A percentile compares a stretch with the other conserved stretches of the same genome.
Evolutionary conservation across 2,797 vertebrate species (phyloP).

Genomic region (Danio tinwini): DNA sequence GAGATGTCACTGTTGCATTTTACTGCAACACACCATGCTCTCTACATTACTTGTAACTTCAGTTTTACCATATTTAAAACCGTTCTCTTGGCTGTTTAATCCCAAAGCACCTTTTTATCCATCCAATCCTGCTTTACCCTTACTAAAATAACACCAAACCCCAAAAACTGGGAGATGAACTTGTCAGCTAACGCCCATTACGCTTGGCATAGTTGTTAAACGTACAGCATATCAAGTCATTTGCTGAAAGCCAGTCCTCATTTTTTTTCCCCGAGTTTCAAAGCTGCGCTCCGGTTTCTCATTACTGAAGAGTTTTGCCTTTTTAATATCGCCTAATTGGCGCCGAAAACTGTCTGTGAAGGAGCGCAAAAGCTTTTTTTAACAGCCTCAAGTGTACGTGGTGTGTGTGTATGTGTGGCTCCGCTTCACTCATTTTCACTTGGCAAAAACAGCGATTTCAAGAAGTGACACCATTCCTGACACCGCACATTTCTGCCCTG

Average conservation of each 20-base stretch:
- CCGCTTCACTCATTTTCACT: constrained; percentile 69
- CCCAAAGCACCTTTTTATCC: background rate
- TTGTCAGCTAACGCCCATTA: background rate
- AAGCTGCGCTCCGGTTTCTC: constrained; percentile 65
- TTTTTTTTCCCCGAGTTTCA: constrained; percentile 45
- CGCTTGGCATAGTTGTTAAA: constrained; percentile 6
- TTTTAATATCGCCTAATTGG: constrained; percentile 80
- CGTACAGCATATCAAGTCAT: constrained; percentile 1
- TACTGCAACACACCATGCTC: background rate
- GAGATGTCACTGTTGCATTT: background rate
- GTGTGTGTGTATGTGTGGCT: constrained; percentile 47
- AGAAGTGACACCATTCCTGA: constrained; percentile 73
- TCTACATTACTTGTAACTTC: too few relatives aligned
- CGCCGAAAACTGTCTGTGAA: constrained; percentile 77
- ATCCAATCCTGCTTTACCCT: background rate
- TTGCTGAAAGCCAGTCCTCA: constrained; percentile 17
- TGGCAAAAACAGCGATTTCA: constrained; percentile 72
- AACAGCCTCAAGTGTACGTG: constrained; percentile 59
- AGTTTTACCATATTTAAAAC: background rate
- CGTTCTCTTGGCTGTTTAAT: background rate
- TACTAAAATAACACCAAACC: background rate
- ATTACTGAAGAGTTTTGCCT: constrained; percentile 75
- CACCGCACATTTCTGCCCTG: constrained; percentile 61
- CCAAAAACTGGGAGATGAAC: background rate
- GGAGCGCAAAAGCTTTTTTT: constrained; percentile 69